Base-by-base conservation (phyloP, 37 sponge, comb jelly and placozoan species). In the Chondrilla cf. caribensis region DNA sequence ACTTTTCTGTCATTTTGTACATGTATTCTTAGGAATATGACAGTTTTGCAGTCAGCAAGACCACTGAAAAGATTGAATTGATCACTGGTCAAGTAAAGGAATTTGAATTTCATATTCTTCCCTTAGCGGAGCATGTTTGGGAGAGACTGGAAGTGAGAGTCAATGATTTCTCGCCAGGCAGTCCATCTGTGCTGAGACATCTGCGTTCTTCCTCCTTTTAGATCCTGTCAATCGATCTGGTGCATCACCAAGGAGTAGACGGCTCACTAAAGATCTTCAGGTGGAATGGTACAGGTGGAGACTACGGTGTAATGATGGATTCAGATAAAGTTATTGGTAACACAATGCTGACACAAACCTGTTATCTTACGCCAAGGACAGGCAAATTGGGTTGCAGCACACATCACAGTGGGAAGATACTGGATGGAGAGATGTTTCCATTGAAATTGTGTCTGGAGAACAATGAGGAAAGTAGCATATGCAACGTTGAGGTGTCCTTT, bases 61-160 rank as follows among this genome's bases (percentile, higher is more conserved):
- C 9, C 1, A 9, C n/a, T 17, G 41, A 38, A 17, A 42, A 39
- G 44, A 73, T 73, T 73, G 76, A 73, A 73, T 43, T 73, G 76
- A 38, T 73, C 17, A 32, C 76, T 39, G 36, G 40, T 15, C 38
- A 73, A 38, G 18, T 39, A 6, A 37, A 73, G 25, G n/a, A 38
- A 22, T 40, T 73, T 73, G 76, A 73, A 2, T 73, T 73, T 24
- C 15, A 37, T n/a, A 41, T 73, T 42, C 76, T 73, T 24, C 76
- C 76, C 1, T 24, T 73, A 37, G 41, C 76, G 9, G 25, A 40
- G 2, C 76, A 73, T 37, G 36, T 42, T 2, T 73, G 43, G 41
- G 24, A 39, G 44, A 73, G 38, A 22, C 76, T 73, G 25, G 76
- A 73, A 25, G 76, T 73, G 2, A 26, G 33, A n/a, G n/a, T n/a